phyloP scores from a whole-genome alignment of 2,797 vertebrate species.

The Lepidocolaptes lacrymiger region DNA sequence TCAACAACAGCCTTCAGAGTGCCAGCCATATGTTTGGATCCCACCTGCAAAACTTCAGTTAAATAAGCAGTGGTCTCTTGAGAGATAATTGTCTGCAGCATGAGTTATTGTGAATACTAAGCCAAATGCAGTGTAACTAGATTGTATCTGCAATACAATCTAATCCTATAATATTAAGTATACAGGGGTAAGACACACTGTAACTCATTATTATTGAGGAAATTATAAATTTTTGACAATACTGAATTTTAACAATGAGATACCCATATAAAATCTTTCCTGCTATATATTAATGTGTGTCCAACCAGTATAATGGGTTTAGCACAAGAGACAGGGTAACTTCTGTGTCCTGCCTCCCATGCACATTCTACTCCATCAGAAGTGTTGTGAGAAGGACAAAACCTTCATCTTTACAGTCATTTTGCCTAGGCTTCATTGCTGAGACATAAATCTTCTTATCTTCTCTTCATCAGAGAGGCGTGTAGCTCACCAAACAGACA shows the following conservation, averaged over 20 bases:
- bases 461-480: not conserved
- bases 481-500: not conserved
- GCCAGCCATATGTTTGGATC: not conserved
- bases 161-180: not conserved
- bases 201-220: not conserved
- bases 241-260: not conserved
- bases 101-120: not conserved
- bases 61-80: not conserved
- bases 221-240: not conserved
- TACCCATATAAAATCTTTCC: not conserved
- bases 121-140: not conserved
- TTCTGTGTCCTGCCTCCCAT: not conserved
- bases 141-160: not conserved
- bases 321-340: not conserved
- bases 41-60: slow-evolving; percentile 1
- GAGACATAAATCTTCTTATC: not conserved
- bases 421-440: not conserved
- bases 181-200: not conserved
- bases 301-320: not conserved
- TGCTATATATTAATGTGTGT: not conserved
- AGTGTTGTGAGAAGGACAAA: not conserved
- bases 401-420: not conserved
- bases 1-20: slow-evolving; percentile 6
- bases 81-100: slow-evolving; percentile 23
- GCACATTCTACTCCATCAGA: not conserved